Conservation (phyloP, 1,140 invertebrate species). For the Cydia splendana region DNA sequence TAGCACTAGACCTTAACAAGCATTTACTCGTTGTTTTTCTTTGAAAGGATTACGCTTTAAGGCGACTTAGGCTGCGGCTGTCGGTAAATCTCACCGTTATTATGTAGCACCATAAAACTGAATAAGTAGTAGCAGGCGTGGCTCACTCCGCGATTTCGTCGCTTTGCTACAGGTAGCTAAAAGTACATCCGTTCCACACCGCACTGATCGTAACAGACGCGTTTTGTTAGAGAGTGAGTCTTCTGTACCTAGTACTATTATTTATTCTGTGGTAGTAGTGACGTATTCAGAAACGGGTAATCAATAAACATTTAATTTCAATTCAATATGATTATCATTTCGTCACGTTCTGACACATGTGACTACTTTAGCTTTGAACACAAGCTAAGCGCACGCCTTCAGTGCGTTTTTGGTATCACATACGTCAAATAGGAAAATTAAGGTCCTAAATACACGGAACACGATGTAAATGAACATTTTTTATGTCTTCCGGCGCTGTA, state of each 20-base stretch:
- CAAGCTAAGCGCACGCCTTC: neutral
- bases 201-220: no score
- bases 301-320: neutral
- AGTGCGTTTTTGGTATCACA: neutral
- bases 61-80: constrained; percentile 48
- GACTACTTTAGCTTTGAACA: neutral
- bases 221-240: no score
- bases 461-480: constrained; percentile 73
- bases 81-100: constrained; percentile 58
- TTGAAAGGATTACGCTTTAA: constrained; percentile 62
- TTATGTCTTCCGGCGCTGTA: constrained; percentile 59
- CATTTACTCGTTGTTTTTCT: constrained; percentile 48
- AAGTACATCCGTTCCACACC: no score
- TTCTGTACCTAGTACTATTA: no score
- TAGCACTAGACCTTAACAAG: constrained; percentile 44
- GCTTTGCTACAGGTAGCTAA: no score
- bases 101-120: constrained; percentile 67
- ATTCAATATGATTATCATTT: neutral
- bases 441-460: constrained; percentile 39
- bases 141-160: no score
- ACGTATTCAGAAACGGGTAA: neutral
- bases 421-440: no score
- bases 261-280: constrained; percentile 49
- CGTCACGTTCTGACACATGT: neutral
- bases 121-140: no score